A percentile compares a stretch with the other conserved stretches of the same genome.
Evolutionary conservation across 2,797 vertebrate species (phyloP).

Genomic region (Pseudopleuronectes americanus): DNA sequence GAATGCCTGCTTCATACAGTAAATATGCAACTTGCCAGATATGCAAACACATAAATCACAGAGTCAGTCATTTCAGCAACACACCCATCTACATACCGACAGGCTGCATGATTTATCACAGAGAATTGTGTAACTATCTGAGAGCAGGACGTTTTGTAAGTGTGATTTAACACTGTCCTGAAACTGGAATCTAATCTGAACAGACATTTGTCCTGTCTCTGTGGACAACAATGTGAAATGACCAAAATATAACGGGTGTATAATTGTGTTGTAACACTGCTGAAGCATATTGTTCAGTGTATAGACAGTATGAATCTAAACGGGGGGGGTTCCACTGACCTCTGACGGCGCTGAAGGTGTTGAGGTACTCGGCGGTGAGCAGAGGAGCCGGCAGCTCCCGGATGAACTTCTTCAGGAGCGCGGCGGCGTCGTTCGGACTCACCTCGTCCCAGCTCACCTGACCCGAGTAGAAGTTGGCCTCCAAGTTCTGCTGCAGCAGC

Average conservation of each 20-base stretch:
- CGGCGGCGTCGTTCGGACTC: conserved; percentile 89
- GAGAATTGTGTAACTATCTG: too few species aligned
- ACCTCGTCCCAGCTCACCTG: conserved; percentile 90
- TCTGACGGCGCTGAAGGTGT: conserved; percentile 87
- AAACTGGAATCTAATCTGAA: background rate
- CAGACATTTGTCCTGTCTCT: background rate
- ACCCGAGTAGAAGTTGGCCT: conserved; percentile 86
- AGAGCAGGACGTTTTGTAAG: too few species aligned
- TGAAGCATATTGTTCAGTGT: too few species aligned
- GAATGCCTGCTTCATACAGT: conserved; percentile 1
- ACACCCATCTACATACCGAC: background rate
- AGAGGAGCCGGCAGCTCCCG: conserved; percentile 89
- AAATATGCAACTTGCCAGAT: background rate
- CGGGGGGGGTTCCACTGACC: conserved; percentile 62
- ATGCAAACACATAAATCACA: background rate
- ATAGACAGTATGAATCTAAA: background rate
- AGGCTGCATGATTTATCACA: background rate
- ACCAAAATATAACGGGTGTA: background rate
- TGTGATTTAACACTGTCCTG: too few species aligned
- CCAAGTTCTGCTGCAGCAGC: conserved; percentile 89
- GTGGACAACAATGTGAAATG: background rate
- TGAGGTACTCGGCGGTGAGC: conserved; percentile 91
- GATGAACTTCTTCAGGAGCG: conserved; percentile 93
- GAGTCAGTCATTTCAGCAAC: too few species aligned
- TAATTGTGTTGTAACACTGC: background rate